Percentiles rank a stretch among this genome's conserved stretches.
These are phyloP conservation scores for Romanogobio albipinnatus DNA, from an alignment of 2,113 vertebrate species.

Conservation along the genomic window DNA sequence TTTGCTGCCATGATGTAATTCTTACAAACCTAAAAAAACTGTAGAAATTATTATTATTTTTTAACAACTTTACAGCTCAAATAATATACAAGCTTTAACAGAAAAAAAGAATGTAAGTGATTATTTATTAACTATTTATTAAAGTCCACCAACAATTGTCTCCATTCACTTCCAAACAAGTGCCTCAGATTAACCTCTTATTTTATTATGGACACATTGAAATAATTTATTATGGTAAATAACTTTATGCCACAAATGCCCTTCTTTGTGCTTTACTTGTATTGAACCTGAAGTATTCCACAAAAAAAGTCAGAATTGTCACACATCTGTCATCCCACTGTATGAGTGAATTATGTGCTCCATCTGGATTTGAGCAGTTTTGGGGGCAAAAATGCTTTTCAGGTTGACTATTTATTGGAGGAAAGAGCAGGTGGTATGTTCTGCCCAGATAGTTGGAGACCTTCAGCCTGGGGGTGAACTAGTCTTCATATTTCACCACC, in stretches of 20 bases:
- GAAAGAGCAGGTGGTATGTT: slow-evolving; percentile 11
- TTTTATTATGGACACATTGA: neutral
- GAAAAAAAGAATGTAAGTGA: too few relatives aligned
- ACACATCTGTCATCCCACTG: slow-evolving; percentile 27
- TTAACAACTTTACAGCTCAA: too few relatives aligned
- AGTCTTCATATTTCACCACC: slow-evolving; percentile 22
- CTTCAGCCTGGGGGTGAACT: neutral
- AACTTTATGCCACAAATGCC: neutral
- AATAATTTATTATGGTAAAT: neutral
- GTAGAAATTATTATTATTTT: too few relatives aligned
- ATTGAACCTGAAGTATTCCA: neutral
- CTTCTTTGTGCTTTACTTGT: neutral
- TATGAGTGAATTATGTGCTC: slow-evolving; percentile 42
- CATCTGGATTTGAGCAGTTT: slow-evolving; percentile 39
- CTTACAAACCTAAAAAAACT: too few relatives aligned
- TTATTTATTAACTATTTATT: too few relatives aligned
- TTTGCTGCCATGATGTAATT: too few relatives aligned
- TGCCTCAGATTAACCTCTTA: too few relatives aligned
- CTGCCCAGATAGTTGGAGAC: neutral
- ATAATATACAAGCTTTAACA: too few relatives aligned
- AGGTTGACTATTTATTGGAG: slow-evolving; percentile 10
- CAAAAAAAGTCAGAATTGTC: neutral
- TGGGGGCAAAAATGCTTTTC: slow-evolving; percentile 2
- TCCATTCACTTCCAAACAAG: too few relatives aligned
- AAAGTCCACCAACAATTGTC: too few relatives aligned